These are phyloP conservation scores for Biston stratarius DNA, from an alignment of 2,888 invertebrate species.

Conservation along the genomic window DNA sequence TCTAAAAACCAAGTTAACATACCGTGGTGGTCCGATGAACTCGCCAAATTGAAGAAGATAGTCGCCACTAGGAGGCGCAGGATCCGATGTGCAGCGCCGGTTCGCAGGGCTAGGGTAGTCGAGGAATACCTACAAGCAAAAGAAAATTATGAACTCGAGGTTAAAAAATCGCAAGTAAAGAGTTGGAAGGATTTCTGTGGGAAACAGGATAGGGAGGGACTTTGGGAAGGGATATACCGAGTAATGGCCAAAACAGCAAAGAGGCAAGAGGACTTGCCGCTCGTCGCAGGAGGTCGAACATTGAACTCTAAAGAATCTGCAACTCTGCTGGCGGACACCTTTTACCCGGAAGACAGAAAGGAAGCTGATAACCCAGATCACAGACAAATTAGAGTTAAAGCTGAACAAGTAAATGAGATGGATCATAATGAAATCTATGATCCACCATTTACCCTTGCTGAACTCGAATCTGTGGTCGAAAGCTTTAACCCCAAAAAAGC, in stretches of 20 bases:
- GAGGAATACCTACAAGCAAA: too few relatives aligned
- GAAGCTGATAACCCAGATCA: background rate
- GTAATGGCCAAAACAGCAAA: background rate
- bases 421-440: background rate
- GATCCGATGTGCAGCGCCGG: background rate
- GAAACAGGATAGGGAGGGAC: background rate
- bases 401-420: background rate
- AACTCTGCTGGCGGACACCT: too few relatives aligned
- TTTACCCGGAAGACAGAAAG: background rate
- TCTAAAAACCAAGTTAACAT: background rate
- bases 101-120: background rate
- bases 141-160: background rate
- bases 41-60: too few relatives aligned
- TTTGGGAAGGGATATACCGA: background rate
- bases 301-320: too few relatives aligned
- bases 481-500: conserved; percentile 34
- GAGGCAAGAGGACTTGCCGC: background rate
- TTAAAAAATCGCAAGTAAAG: background rate
- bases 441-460: conserved; percentile 20
- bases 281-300: too few relatives aligned
- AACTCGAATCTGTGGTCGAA: background rate
- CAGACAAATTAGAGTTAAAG: background rate
- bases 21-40: background rate
- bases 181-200: background rate
- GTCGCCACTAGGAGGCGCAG: background rate